Base-by-base conservation (phyloP, 2,113 vertebrate genomes). In the Plecturocebus donacophilus region DNA sequence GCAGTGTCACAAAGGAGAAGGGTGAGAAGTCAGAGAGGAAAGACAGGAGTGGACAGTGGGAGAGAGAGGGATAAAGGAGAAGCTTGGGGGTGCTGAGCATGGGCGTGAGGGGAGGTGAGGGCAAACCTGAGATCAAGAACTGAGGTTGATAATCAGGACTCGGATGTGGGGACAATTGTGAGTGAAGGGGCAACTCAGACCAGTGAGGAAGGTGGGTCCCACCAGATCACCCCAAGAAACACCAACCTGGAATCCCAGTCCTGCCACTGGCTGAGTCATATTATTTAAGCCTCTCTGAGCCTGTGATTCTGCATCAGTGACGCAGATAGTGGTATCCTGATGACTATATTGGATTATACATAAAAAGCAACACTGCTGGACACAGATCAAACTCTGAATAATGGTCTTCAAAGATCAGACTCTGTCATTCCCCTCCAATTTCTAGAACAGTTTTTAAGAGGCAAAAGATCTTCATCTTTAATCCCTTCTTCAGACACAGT, bases 161-260 rank as follows among this genome's bases (percentile, higher is more conserved):
- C 61, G 1, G 21, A 40, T 0, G 0, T 35, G 7, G 42, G 17
- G 64, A 52, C 12, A 0, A 0, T 2, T 20, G 23, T 4, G 54
- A 58, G 49, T 52, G 14, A 71, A 19, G 42, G 68, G 68, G n/a
- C 68, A n/a, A 71, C 68, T 71, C 68, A 20, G 16, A 71, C 17
- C 3, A 64, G 40, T 21, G 12, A 66, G 61, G 61, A 66, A 6
- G 20, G 40, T 32, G 38, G 77, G 40, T 42, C 68, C 76, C 52
- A 17, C 16, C 76, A 13, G 49, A 12, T 77, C 42, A 27, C 35
- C 5, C 3, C 21, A 1, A 32, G 56, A 21, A 66, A 38, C 6
- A 35, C 56, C 19, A 13, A 21, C 80, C 58, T 10, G 40, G 21
- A 66, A 32, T 13, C 30, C 54, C 70, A 64, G 47, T 2, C 13